phyloP scores from a whole-genome alignment of 64 coral and sea anemone genomes.

The Montipora efflorescens region DNA sequence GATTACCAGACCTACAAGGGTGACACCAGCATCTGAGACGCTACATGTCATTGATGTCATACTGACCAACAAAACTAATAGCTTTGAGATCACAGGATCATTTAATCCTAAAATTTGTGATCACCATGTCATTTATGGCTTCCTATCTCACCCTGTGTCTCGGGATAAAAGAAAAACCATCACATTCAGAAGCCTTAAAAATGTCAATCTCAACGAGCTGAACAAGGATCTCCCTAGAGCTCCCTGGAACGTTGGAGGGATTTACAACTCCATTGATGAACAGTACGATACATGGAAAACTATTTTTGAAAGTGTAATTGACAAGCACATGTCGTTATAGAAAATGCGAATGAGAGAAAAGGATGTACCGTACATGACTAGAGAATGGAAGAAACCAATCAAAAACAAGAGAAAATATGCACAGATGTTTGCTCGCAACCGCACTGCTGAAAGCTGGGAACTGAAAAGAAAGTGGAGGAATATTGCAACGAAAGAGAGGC shows the following conservation, averaged over 20 bases:
- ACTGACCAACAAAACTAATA: too few relatives aligned
- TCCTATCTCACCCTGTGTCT: neutral
- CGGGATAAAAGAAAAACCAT: neutral
- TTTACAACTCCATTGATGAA: too few relatives aligned
- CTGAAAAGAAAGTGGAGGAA: conserved; percentile 25
- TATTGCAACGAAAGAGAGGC: neutral
- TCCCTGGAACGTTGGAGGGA: too few relatives aligned
- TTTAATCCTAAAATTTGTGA: neutral
- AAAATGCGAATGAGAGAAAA: too few relatives aligned
- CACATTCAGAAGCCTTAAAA: neutral
- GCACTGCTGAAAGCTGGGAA: neutral
- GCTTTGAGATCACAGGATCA: too few relatives aligned
- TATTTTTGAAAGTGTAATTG: too few relatives aligned
- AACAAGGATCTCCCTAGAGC: neutral
- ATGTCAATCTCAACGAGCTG: neutral
- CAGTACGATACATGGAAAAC: too few relatives aligned
- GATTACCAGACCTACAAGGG: too few relatives aligned
- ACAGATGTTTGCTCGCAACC: neutral
- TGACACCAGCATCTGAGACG: too few relatives aligned
- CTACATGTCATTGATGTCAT: too few relatives aligned
- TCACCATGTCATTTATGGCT: neutral
- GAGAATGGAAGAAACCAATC: conserved; percentile 11
- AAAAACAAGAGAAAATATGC: conserved; percentile 30
- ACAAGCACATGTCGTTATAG: too few relatives aligned
- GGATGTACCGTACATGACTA: too few relatives aligned